Conservation (phyloP, 1,140 invertebrate species). For the Stegodyphus mimosarum region DNA sequence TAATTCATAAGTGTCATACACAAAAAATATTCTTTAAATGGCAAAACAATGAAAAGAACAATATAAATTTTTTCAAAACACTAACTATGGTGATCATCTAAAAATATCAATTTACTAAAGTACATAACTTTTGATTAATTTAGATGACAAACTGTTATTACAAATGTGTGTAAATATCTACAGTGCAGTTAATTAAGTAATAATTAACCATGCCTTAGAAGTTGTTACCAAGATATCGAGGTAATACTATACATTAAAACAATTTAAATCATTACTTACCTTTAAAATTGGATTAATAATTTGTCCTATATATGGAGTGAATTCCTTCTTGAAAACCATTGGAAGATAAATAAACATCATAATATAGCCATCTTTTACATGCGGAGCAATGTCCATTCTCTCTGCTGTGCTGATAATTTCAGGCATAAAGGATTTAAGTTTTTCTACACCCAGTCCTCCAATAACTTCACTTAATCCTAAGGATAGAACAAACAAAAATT, state of each 20-base stretch:
- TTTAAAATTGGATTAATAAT: conserved; percentile 98
- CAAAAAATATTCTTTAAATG: no score
- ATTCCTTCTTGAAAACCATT: conserved; percentile 93
- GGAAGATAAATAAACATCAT: conserved; percentile 99
- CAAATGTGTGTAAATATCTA: no score
- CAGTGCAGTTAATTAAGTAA: no score
- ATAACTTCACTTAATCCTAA: conserved; percentile 80
- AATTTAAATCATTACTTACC: conserved; percentile 66
- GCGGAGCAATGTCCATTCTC: conserved; percentile 92
- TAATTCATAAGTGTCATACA: no score
- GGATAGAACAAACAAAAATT: not conserved
- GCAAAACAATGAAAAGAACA: no score
- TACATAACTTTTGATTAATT: no score
- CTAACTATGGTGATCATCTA: no score
- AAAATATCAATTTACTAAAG: no score
- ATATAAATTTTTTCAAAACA: no score
- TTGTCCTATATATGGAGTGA: conserved; percentile 95
- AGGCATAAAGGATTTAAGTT: conserved; percentile 97
- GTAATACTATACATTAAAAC: not conserved
- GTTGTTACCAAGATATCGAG: no score
- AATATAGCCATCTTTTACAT: conserved; percentile 99
- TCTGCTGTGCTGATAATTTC: conserved; percentile 97
- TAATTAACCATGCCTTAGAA: no score
- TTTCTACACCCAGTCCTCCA: conserved; percentile 92
- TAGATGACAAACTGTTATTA: no score